Evolutionary conservation across 2,113 vertebrate species (phyloP).

Genomic region (Nycticryphes semicollaris): DNA sequence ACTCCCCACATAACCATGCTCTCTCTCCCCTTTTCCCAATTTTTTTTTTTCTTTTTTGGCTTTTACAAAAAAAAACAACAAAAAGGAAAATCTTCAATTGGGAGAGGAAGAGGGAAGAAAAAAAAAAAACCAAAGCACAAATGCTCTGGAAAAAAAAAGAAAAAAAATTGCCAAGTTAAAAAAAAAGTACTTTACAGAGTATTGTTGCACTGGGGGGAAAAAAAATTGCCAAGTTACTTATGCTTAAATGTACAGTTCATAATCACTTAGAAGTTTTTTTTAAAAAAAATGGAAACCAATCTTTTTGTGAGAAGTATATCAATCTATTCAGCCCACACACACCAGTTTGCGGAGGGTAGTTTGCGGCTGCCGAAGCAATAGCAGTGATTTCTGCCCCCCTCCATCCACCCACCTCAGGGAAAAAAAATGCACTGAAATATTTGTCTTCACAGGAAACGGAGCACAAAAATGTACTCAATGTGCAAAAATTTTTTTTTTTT

Average conservation of each 20-base stretch:
- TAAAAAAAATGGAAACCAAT: neutral
- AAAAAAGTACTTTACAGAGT: neutral
- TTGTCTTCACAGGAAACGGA: neutral
- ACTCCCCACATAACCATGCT: neutral
- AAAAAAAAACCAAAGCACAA: neutral
- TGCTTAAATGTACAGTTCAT: neutral
- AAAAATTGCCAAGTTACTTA: neutral
- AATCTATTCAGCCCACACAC: neutral
- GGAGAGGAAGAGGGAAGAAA: neutral
- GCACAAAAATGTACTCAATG: slow-evolving; percentile 11
- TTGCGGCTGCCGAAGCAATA: neutral
- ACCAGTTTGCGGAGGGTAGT: neutral
- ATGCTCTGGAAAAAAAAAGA: neutral
- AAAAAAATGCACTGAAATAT: slow-evolving; percentile 22
- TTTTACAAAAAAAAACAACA: neutral
- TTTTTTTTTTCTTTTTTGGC: neutral
- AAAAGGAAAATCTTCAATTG: neutral
- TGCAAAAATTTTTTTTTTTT: neutral
- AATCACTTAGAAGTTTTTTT: neutral
- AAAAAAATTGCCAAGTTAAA: too few species aligned
- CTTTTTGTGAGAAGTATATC: neutral
- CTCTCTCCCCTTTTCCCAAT: neutral
- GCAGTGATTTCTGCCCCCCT: neutral
- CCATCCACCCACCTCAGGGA: slow-evolving; percentile 2
- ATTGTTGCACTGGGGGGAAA: accelerated